Percentiles rank a stretch among this genome's conserved stretches.
Evolutionary conservation across 2,797 vertebrate species (phyloP).

Genomic region (Tachyglossus aculeatus): DNA sequence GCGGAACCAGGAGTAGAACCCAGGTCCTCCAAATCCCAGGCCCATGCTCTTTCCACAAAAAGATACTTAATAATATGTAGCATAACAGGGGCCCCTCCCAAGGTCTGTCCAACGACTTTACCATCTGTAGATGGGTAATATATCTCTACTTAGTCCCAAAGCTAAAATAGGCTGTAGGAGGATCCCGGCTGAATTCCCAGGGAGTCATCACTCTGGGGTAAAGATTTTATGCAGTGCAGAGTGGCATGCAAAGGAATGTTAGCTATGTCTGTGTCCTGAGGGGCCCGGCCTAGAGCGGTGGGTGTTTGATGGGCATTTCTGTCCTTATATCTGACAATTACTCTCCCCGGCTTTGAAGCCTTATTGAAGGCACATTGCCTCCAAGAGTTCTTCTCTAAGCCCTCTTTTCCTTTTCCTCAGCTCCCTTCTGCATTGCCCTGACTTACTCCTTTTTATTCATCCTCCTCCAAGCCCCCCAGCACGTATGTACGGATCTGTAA

Average conservation of each 20-base stretch:
- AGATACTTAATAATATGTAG: too few species aligned
- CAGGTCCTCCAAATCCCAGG: background rate
- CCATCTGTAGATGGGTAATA: background rate
- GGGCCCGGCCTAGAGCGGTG: background rate
- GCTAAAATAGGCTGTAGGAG: background rate
- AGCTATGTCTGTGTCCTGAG: conserved; percentile 15
- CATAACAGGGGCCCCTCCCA: too few species aligned
- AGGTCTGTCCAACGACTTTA: background rate
- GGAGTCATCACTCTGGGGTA: background rate
- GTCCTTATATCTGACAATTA: too few species aligned
- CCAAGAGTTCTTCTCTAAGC: too few species aligned
- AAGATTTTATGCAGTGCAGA: conserved; percentile 1
- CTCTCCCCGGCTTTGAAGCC: too few species aligned
- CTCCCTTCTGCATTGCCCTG: too few species aligned
- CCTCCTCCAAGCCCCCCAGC: too few species aligned
- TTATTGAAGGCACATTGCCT: too few species aligned
- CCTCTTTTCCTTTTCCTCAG: too few species aligned
- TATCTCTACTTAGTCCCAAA: conserved; percentile 10
- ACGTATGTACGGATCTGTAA: too few species aligned
- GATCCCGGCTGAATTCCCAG: background rate
- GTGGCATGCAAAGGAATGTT: background rate
- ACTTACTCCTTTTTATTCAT: too few species aligned
- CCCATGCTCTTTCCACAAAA: background rate
- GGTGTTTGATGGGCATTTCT: too few species aligned
- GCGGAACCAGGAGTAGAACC: background rate